These are phyloP conservation scores for Zhengitettix transpicula DNA, from an alignment of 2,888 invertebrate species.

Conservation along the genomic window DNA sequence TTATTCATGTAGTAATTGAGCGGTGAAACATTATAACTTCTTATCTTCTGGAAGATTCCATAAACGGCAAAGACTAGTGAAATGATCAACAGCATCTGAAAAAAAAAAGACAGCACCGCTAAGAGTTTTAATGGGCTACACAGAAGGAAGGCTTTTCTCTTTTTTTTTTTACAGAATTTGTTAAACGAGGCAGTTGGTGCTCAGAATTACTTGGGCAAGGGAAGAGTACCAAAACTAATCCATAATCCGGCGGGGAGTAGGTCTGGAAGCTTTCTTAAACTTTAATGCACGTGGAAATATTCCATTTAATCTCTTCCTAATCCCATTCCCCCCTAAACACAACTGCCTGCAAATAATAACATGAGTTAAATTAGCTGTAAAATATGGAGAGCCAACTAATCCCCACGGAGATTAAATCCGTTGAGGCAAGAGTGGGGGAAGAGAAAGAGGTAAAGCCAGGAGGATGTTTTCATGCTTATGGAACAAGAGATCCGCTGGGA, in stretches of 20 bases:
- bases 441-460: conserved; percentile 3
- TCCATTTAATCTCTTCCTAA: conserved; percentile 15
- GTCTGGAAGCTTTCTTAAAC: conserved; percentile 12
- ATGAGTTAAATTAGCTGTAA: conserved; percentile 16
- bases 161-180: neutral
- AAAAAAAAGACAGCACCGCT: no score
- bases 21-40: no score
- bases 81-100: no score
- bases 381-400: conserved; percentile 14
- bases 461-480: neutral
- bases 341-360: conserved; percentile 16
- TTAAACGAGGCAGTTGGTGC: neutral
- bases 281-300: conserved; percentile 15
- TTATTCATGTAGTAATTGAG: no score
- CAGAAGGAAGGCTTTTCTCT: neutral
- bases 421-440: conserved; percentile 8
- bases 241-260: conserved; percentile 9
- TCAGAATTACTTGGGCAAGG: neutral
- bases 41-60: no score
- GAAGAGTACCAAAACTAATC: conserved; percentile 9
- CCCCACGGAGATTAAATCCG: conserved; percentile 14
- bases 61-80: no score
- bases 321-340: conserved; percentile 14
- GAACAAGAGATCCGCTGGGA: neutral
- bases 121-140: neutral